Base-by-base conservation (phyloP, 2,888 invertebrate species). In the Agrypnus murinus region DNA sequence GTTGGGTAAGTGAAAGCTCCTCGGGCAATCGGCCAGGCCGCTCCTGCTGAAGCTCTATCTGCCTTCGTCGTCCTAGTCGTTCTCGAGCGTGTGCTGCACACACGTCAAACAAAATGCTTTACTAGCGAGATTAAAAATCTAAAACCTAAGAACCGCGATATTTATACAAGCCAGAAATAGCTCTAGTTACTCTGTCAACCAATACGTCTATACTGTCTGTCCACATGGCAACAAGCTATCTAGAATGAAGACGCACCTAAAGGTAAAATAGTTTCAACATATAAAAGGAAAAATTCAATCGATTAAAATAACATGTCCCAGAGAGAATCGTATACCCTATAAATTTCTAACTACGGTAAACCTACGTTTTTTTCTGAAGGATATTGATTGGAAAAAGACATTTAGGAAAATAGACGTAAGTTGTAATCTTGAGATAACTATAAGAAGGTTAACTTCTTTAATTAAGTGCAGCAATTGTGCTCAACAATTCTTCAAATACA, bases 21-120 rank as follows among this genome's bases (percentile, higher is more conserved):
- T 79, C 79, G 81, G 82, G 82, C 83, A 83, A 79, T 77, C 81
- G 83, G 81, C 83, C 82, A 83, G 82, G 78, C 78, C 73, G 74
- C 74, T 78, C 73, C 77, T 74, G 74, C 77, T 74, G 25, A 73
- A 75, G 73, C 77, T 65, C 74, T n/a, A n/a, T n/a, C n/a, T n/a
- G n/a, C n/a, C n/a, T n/a, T n/a, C n/a, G n/a, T n/a, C n/a, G n/a
- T n/a, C n/a, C n/a, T n/a, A n/a, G n/a, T n/a, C n/a, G n/a, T n/a
- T n/a, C n/a, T n/a, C n/a, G n/a, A n/a, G n/a, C n/a, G 74, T 72
- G 74, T 71, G 34, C n/a, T n/a, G n/a, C n/a, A n/a, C n/a, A n/a
- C 70, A 76, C 73, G 74, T 74, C 74, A 74, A 69, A 74, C 64
- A 58, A 58, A 70, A 46, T 53, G 57, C 71, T 64, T 73, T 74